Evolutionary conservation across 64 coral and sea anemone species (phyloP), one percentile per base, ranked within the genome.

Genomic region (Actinia equina): DNA sequence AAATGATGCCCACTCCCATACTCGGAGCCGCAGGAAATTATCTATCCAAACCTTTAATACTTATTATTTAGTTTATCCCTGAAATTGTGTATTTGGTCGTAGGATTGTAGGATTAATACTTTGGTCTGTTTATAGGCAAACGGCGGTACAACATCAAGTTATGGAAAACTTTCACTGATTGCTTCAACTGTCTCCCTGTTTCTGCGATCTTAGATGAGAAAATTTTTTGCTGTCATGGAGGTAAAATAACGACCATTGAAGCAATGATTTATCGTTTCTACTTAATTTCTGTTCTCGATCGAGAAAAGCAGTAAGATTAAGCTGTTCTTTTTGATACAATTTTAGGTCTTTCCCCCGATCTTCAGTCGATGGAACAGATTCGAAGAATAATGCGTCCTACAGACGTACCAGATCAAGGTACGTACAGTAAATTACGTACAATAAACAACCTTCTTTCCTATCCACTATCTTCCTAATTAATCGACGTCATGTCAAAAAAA

Each of bases 171-270:
- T 99, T 99, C 43, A 99, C 97, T 10, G 97, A 99, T 70, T 99
- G 97, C 49, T 99, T 99, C 45, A 99, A 99, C 86, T 99, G 97
- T 56, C 89, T 99, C 43, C 97, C 97, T 56, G 93, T 99, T 52
- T 90, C 97, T 56, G 97, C 97, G 19, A 99, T 99, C 54, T 83
- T 99, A 22, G 97, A 99, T 46, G 97, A 99, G 84, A 99, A 99
- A 84, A 99, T 99, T 82, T 99, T 99, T 63, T 99, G 97, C 85
- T 99, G 97, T 85, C 97, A 99, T 88, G 97, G 97, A 95, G 97
- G 97, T 99, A 86, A 74, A 65, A 41, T 30, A 65, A 23, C 46
- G 46, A 49, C 2, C 4, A 60, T 79, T 15, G 8, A 22, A 30
- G 45, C 14, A 52, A 12, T 63, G 44, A 64, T 69, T 69, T 20